Evolutionary conservation across 2,113 vertebrate genomes (phyloP).

Genomic region (Laterallus jamaicensis): DNA sequence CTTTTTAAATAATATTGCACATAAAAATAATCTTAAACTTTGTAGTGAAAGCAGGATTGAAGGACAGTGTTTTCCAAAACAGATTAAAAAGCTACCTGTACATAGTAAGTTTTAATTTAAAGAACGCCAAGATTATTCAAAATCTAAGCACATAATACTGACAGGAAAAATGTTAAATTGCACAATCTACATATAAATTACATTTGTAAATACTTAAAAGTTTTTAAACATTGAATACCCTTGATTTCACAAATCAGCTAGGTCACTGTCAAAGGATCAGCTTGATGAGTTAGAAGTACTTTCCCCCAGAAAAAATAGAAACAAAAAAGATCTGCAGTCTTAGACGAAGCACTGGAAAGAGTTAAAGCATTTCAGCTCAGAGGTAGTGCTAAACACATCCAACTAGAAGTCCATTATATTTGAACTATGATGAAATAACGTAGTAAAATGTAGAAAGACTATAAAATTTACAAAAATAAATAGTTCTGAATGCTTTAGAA

Average conservation of each 20-base stretch:
- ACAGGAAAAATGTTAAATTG: slow-evolving; percentile 71
- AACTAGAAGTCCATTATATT: slow-evolving; percentile 68
- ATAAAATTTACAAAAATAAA: slow-evolving; percentile 81
- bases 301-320: not conserved
- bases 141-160: slow-evolving; percentile 76
- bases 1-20: slow-evolving; percentile 71
- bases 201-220: slow-evolving; percentile 64
- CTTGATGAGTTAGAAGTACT: slow-evolving; percentile 42
- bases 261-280: slow-evolving; percentile 57
- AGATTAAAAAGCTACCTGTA: slow-evolving; percentile 71
- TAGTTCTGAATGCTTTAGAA: slow-evolving; percentile 75
- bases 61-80: slow-evolving; percentile 64
- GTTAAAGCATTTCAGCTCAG: slow-evolving; percentile 74
- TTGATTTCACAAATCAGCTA: slow-evolving; percentile 69
- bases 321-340: slow-evolving; percentile 56
- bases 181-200: slow-evolving; percentile 75
- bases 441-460: slow-evolving; percentile 78
- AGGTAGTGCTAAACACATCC: slow-evolving; percentile 80
- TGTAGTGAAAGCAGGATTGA: slow-evolving; percentile 58
- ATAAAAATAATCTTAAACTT: slow-evolving; percentile 55
- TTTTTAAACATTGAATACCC: slow-evolving; percentile 65
- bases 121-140: slow-evolving; percentile 69
- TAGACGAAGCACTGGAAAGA: slow-evolving; percentile 67
- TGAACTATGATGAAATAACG: slow-evolving; percentile 68
- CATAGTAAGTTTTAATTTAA: slow-evolving; percentile 66